Evolutionary conservation across 2,888 invertebrate genomes (phyloP).

Genomic region (Sinelater perroti): DNA sequence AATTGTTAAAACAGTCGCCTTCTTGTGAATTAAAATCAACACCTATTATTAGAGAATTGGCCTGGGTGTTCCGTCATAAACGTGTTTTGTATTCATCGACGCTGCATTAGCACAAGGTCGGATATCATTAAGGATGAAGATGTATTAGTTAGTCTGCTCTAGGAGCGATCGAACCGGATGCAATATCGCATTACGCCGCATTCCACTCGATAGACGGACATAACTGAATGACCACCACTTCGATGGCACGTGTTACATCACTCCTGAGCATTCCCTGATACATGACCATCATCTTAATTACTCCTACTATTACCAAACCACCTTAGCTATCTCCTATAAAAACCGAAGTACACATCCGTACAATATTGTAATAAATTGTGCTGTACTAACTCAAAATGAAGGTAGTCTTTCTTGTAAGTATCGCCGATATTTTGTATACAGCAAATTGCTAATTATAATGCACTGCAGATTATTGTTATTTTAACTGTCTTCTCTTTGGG

Average conservation of each 20-base stretch:
- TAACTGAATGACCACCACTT: not conserved
- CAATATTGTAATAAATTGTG: too few relatives aligned
- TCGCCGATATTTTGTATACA: too few relatives aligned
- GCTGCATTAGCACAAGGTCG: constrained; percentile 3
- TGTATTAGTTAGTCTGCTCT: not conserved
- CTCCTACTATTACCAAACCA: constrained; percentile 1
- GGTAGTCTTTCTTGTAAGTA: too few relatives aligned
- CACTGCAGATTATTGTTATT: constrained; percentile 1
- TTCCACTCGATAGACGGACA: not conserved
- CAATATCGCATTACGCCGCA: not conserved
- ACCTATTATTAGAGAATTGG: too few relatives aligned
- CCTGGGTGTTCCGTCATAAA: too few relatives aligned
- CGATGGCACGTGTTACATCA: constrained; percentile 13
- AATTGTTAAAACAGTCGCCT: too few relatives aligned
- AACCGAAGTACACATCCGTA: too few relatives aligned
- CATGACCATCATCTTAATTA: constrained; percentile 11
- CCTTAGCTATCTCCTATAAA: too few relatives aligned
- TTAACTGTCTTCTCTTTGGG: not conserved
- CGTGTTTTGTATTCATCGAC: not conserved
- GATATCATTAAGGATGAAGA: not conserved
- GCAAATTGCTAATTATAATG: too few relatives aligned
- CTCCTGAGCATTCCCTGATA: not conserved
- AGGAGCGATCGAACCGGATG: not conserved
- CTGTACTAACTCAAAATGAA: too few relatives aligned
- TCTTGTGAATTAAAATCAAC: too few relatives aligned